A percentile compares a stretch with the other conserved stretches of the same genome.
phyloP scores from a whole-genome alignment of 2,113 vertebrate species.

The Tragulus kanchil region DNA sequence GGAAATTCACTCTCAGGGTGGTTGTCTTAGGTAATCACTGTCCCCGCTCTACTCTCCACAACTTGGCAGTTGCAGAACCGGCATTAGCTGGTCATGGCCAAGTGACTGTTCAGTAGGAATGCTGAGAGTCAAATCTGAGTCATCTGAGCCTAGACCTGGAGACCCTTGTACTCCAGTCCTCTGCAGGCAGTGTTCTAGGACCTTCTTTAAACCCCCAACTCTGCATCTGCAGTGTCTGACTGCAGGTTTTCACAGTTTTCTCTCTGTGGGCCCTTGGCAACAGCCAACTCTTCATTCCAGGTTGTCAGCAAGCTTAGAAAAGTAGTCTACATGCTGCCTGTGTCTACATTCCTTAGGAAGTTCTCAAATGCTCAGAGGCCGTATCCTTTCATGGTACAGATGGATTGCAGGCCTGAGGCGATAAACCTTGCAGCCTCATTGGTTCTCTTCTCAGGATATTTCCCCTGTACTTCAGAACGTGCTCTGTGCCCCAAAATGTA shows the following conservation, averaged over 20 bases:
- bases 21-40: not conserved
- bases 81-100: not conserved
- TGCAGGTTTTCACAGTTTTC: not conserved
- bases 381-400: not conserved
- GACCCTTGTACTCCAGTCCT: not conserved
- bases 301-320: slow-evolving; percentile 11
- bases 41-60: not conserved
- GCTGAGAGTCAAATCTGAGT: not conserved
- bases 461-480: not conserved
- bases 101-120: not conserved
- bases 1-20: not conserved
- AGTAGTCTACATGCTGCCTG: not conserved
- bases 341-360: not conserved
- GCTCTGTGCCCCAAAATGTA: not conserved
- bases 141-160: not conserved
- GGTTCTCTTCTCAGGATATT: not conserved
- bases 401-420: not conserved
- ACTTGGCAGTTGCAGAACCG: not conserved
- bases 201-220: not conserved
- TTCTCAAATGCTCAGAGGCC: not conserved
- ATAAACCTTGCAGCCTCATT: not conserved
- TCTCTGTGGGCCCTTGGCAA: not conserved
- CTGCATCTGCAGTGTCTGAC: not conserved
- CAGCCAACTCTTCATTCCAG: not conserved
- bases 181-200: not conserved